Evolutionary conservation across 2,888 invertebrate species (phyloP), one percentile per base, ranked within the genome.

Genomic region (Holacanthella duospinosa): DNA sequence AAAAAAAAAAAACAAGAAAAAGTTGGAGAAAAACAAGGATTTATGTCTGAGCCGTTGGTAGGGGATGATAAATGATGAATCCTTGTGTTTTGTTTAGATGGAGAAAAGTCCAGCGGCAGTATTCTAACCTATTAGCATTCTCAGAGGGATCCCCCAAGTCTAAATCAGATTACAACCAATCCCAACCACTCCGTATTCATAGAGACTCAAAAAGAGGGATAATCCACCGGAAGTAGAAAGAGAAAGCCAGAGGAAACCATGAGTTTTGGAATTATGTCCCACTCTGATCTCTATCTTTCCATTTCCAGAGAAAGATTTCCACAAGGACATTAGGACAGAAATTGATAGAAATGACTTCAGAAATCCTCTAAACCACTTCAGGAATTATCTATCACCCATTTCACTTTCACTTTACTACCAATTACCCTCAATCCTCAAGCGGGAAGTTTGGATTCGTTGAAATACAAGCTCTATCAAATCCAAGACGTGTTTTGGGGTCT

Each of bases 21-120:
- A n/a, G n/a, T n/a, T 26, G 43, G n/a, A 55, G 29, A 19, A 28
- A 29, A 43, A 26, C 53, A 53, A 60, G 26, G 53, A 24, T 43
- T 25, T 3, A 53, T 48, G 28, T 55, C 27, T 56, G 16, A 48
- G 16, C 48, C n/a, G n/a, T n/a, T n/a, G n/a, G n/a, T n/a, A n/a
- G n/a, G n/a, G n/a, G n/a, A 64, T 64, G 64, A 64, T 64, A 64
- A 64, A 64, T 64, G 64, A 62, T 62, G 61, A 61, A 64, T 64
- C 61, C n/a, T n/a, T n/a, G n/a, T n/a, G n/a, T n/a, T n/a, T n/a
- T n/a, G n/a, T n/a, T n/a, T n/a, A n/a, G n/a, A n/a, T n/a, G n/a
- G n/a, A n/a, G n/a, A n/a, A n/a, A n/a, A n/a, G n/a, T n/a, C n/a
- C n/a, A n/a, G n/a, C n/a, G n/a, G n/a, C n/a, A n/a, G n/a, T 64